A percentile compares a stretch with the other conserved stretches of the same genome.
These are phyloP conservation scores for Nannospalax galili DNA, from an alignment of 2,113 vertebrate genomes.

Conservation along the genomic window DNA sequence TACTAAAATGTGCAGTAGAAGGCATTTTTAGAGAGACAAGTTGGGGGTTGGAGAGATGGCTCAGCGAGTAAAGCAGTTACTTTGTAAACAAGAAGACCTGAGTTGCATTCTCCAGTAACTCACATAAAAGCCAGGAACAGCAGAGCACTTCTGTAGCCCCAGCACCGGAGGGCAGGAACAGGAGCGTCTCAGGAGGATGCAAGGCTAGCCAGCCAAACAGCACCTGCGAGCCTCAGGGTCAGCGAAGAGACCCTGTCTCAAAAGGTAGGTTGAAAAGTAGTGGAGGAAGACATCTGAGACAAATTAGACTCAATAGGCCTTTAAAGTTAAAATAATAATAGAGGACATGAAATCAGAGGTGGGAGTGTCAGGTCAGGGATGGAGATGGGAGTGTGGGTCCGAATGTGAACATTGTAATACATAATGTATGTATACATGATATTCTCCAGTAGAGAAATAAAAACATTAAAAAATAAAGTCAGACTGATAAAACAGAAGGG, in stretches of 20 bases:
- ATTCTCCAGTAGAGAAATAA: too few species aligned
- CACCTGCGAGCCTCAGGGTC: not conserved
- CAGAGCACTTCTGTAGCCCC: not conserved
- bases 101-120: too few species aligned
- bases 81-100: not conserved
- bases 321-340: too few species aligned
- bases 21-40: not conserved
- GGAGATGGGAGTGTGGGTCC: too few species aligned
- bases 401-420: too few species aligned
- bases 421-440: too few species aligned
- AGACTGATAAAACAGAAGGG: too few species aligned
- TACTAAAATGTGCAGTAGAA: not conserved
- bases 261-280: not conserved
- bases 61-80: not conserved
- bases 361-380: too few species aligned
- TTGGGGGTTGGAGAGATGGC: not conserved
- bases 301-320: too few species aligned
- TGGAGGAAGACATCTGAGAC: not conserved
- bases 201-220: not conserved
- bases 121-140: not conserved
- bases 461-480: too few species aligned
- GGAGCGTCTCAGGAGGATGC: accelerated
- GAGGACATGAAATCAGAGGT: too few species aligned
- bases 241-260: not conserved
- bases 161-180: not conserved